Percentiles rank a stretch among this genome's conserved stretches.
phyloP scores from a whole-genome alignment of 2,113 vertebrate species.

The Cromileptes altivelis region DNA sequence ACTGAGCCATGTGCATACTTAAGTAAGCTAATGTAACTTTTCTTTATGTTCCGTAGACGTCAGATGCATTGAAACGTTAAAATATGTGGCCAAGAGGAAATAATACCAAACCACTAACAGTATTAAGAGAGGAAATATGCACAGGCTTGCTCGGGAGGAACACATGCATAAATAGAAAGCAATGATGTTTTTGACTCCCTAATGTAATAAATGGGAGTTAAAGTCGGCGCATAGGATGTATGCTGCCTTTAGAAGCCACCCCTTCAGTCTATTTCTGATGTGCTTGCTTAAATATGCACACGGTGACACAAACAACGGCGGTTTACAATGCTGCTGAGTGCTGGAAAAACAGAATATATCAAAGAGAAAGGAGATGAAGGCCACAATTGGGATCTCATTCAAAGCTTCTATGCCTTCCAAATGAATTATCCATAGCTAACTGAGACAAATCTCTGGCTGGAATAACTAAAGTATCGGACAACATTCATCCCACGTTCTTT shows the following conservation, averaged over 20 bases:
- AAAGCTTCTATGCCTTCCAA: not conserved
- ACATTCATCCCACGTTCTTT: slow-evolving; percentile 3
- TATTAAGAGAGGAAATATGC: not conserved
- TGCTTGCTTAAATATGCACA: slow-evolving; percentile 4
- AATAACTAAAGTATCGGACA: slow-evolving; percentile 1
- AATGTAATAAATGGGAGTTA: not conserved
- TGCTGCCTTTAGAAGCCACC: slow-evolving; percentile 4
- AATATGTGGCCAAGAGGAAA: not conserved
- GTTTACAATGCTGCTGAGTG: not conserved
- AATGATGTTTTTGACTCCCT: not conserved
- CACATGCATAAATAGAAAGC: not conserved
- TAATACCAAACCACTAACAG: not conserved
- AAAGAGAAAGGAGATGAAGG: slow-evolving; percentile 13
- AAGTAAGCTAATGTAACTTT: slow-evolving; percentile 8
- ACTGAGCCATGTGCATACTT: slow-evolving; percentile 1
- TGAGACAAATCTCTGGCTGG: slow-evolving; percentile 3
- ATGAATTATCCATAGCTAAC: slow-evolving; percentile 18
- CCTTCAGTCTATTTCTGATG: slow-evolving; percentile 21
- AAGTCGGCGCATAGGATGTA: not conserved
- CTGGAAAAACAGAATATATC: slow-evolving; percentile 9
- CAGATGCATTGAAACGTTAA: not conserved
- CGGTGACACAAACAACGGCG: slow-evolving; percentile 19
- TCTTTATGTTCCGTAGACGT: not conserved
- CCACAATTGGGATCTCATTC: slow-evolving; percentile 2
- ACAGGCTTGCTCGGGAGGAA: not conserved